Conservation (phyloP, 2,888 invertebrate species). For the Diaprepes abbreviatus region DNA sequence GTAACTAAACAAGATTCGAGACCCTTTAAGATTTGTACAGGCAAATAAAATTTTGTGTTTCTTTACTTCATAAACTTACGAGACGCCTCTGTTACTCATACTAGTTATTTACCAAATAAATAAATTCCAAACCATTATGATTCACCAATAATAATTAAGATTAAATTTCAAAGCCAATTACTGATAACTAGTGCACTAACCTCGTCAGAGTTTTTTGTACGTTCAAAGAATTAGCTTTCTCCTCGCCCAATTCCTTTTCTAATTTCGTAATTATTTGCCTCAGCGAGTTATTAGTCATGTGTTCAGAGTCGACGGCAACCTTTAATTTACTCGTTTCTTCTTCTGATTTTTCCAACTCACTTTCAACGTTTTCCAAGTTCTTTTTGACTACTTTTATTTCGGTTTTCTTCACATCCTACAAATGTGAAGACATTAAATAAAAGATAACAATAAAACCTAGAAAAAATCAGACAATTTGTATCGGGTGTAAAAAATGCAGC, state of each 20-base stretch:
- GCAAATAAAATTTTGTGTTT: too few relatives aligned
- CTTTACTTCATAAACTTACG: too few relatives aligned
- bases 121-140: too few relatives aligned
- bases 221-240: slow-evolving; percentile 68
- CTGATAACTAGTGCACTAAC: slow-evolving; percentile 52
- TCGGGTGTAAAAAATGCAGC: too few relatives aligned
- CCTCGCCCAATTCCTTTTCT: slow-evolving; percentile 69
- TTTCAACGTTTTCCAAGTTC: slow-evolving; percentile 66
- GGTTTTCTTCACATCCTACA: slow-evolving; percentile 61
- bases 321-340: slow-evolving; percentile 70
- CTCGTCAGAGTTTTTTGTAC: slow-evolving; percentile 67
- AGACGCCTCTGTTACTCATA: too few relatives aligned
- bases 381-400: slow-evolving; percentile 65
- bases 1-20: too few relatives aligned
- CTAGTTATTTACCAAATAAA: too few relatives aligned
- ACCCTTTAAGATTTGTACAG: too few relatives aligned
- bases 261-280: slow-evolving; percentile 70
- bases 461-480: too few relatives aligned
- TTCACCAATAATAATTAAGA: too few relatives aligned
- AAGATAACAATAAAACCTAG: slow-evolving; percentile 6
- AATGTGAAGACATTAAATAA: slow-evolving; percentile 29
- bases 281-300: slow-evolving; percentile 70
- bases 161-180: neutral
- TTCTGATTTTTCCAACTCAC: slow-evolving; percentile 68
- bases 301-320: slow-evolving; percentile 71